These are phyloP conservation scores for Anoplolepis gracilipes DNA, from an alignment of 1,140 invertebrate species.

Conservation along the genomic window DNA sequence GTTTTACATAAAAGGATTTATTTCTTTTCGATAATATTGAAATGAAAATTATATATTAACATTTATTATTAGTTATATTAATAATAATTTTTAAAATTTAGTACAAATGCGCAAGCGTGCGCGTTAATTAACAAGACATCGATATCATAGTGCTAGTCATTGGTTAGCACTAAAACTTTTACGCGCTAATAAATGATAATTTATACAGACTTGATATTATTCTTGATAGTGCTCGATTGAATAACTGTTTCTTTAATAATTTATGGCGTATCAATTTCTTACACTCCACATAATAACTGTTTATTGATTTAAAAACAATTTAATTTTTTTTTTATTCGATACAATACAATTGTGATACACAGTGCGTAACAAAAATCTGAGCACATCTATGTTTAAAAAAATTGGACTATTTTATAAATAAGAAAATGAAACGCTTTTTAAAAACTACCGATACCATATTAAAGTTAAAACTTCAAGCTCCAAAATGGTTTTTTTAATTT, in stretches of 20 bases:
- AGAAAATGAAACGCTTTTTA: too few species aligned
- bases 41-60: background rate
- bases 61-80: background rate
- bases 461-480: too few species aligned
- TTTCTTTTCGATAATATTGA: background rate
- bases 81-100: background rate
- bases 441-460: too few species aligned
- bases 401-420: too few species aligned
- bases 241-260: background rate
- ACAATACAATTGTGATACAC: too few species aligned
- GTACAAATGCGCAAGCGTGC: background rate
- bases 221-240: background rate
- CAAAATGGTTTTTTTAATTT: too few species aligned
- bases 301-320: background rate
- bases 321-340: background rate
- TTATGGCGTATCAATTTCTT: background rate
- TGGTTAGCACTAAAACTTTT: background rate
- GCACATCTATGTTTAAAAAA: too few species aligned
- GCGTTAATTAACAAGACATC: background rate
- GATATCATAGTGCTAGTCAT: constrained; percentile 3
- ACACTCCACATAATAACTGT: background rate
- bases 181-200: constrained; percentile 34
- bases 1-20: background rate
- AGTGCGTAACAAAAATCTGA: too few species aligned
- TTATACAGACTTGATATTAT: constrained; percentile 15